A percentile compares a stretch with the other conserved stretches of the same genome.
phyloP scores from a whole-genome alignment of 2,888 invertebrate species.

The Cerastis leucographa region DNA sequence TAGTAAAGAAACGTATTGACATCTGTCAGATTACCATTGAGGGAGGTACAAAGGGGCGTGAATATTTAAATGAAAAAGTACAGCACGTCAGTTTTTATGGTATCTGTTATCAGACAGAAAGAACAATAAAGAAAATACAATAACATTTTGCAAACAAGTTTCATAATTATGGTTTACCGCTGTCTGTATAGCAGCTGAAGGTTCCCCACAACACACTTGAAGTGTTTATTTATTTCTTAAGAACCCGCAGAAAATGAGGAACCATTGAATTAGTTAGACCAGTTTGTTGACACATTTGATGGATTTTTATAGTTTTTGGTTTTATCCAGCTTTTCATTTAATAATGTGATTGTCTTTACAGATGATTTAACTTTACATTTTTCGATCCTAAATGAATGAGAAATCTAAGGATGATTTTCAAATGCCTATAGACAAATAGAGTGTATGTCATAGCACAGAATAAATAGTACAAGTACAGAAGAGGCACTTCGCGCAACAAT shows the following conservation, averaged over 20 bases:
- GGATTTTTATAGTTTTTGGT: too few relatives aligned
- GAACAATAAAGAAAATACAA: not conserved
- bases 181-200: not conserved
- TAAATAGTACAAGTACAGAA: too few relatives aligned
- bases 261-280: not conserved
- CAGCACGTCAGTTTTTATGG: not conserved
- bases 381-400: not conserved
- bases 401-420: too few relatives aligned
- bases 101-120: too few relatives aligned
- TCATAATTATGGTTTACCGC: not conserved
- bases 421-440: too few relatives aligned
- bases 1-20: conserved; percentile 1
- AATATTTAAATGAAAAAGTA: not conserved
- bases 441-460: too few relatives aligned
- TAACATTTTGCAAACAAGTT: not conserved
- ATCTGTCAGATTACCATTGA: not conserved
- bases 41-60: not conserved
- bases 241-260: not conserved
- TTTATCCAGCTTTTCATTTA: too few relatives aligned
- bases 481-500: too few relatives aligned
- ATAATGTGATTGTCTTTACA: too few relatives aligned
- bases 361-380: too few relatives aligned
- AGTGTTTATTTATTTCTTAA: not conserved
- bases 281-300: not conserved
- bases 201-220: not conserved